phyloP scores from a whole-genome alignment of 2,797 vertebrate genomes.

The Coregonus suidteri region DNA sequence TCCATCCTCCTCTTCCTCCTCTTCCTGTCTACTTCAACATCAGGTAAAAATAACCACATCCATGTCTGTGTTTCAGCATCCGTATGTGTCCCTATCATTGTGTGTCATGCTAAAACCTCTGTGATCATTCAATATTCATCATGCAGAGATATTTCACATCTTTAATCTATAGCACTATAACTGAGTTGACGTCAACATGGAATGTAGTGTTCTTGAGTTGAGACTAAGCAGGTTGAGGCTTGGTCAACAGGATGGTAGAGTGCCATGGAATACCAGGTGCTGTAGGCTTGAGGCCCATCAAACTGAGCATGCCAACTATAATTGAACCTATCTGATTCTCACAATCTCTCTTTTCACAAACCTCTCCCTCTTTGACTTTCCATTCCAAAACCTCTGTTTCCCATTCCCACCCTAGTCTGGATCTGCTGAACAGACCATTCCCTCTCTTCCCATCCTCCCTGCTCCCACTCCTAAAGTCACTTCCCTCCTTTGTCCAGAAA shows the following conservation, averaged over 20 bases:
- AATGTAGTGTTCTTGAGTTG: background rate
- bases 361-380: background rate
- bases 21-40: conserved; percentile 13
- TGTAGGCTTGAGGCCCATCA: background rate
- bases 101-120: conserved; percentile 6
- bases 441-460: conserved; percentile 66
- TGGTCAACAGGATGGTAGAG: background rate
- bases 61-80: background rate
- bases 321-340: background rate
- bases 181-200: background rate
- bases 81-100: background rate
- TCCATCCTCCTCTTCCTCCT: background rate
- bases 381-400: background rate
- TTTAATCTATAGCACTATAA: background rate
- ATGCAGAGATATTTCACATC: background rate
- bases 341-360: background rate
- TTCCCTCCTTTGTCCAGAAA: conserved; percentile 64
- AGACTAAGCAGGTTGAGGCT: background rate
- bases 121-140: background rate
- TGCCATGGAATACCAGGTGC: background rate
- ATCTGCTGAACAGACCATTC: conserved; percentile 71
- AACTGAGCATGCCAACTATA: background rate
- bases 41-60: conserved; percentile 12
- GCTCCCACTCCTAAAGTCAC: conserved; percentile 65
- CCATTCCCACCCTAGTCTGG: conserved; percentile 34